Evolutionary conservation across 2,113 vertebrate species (phyloP).

Genomic region (Tautogolabrus adspersus): DNA sequence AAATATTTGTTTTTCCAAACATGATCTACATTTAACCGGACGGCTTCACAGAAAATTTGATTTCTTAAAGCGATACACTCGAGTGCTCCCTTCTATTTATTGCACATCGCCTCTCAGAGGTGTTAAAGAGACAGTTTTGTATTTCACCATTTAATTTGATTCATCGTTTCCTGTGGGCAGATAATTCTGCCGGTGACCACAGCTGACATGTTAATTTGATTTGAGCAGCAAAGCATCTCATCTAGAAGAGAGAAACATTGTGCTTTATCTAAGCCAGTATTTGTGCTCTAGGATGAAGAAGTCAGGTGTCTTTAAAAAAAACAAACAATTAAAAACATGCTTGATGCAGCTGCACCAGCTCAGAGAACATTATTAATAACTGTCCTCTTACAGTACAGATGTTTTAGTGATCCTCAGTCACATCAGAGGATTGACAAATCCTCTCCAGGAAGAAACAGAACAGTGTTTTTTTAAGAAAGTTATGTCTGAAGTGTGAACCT

Average conservation of each 20-base stretch:
- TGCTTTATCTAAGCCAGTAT: not conserved
- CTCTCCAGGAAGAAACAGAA: not conserved
- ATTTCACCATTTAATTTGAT: constrained; percentile 55
- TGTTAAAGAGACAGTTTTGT: constrained; percentile 32
- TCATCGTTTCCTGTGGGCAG: constrained; percentile 46
- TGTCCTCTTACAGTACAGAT: not conserved
- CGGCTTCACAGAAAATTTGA: not conserved
- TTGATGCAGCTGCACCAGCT: not conserved
- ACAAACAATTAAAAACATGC: not conserved
- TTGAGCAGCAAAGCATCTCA: constrained; percentile 17
- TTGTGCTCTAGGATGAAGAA: constrained; percentile 5
- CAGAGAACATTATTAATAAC: not conserved
- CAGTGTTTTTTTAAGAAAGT: not conserved
- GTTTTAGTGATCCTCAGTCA: not conserved
- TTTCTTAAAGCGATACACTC: not conserved
- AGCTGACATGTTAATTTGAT: constrained; percentile 53
- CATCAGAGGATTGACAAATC: not conserved
- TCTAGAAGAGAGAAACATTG: not conserved
- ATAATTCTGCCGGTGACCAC: constrained; percentile 40
- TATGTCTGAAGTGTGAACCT: not conserved
- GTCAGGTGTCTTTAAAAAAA: not conserved
- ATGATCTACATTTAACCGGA: not conserved
- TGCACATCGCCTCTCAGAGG: constrained; percentile 23
- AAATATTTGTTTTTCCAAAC: constrained; percentile 7
- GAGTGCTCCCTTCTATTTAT: not conserved